Base-by-base conservation (phyloP, 2,888 invertebrate genomes). In the Yponomeuta cagnagella region DNA sequence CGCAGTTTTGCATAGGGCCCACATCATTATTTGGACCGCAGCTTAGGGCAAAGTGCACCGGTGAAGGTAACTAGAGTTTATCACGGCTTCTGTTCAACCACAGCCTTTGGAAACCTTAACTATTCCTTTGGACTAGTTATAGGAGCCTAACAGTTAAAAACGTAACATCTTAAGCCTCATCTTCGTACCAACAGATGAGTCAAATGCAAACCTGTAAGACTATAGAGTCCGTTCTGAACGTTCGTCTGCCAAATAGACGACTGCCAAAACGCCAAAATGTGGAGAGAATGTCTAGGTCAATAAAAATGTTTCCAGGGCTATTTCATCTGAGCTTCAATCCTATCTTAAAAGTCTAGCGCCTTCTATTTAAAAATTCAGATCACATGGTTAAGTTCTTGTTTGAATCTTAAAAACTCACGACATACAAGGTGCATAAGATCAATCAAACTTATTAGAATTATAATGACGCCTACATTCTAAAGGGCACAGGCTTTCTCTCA, bases 21-120 rank as follows among this genome's bases (percentile, higher is more conserved):
- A 89, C 89, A 87, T 90, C 90, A 90, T 90, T 90, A 90, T 90
- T 87, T 84, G 79, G 76, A 75, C 70, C 71, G 73, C 71, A 73
- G 72, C 37, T 69, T 31, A 6, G 73, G 79, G 30, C 73, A 71
- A 72, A 23, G 12, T 30, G 30, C 64, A 64, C 64, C n/a, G 31
- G 2, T 10, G 9, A 30, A 64, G 30, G 3, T 30, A 9, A 31
- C 64, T 64, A 8, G 8, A 64, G 31, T 10, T 64, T 64, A 33
- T 2, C 2, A 2, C 5, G 33, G 33, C 33, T 33, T 33, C 33
- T 33, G 3, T 33, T 33, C 33, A 30, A 30, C 3, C 6, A 3
- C 12, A 58, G 12, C 9, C 12, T 12, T 8, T 43, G 8, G 43
- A 6, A 43, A 43, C 43, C 43, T 43, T 43, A 5, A 43, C 43